Evolutionary conservation across 2,888 invertebrate genomes (phyloP).

Genomic region (Lathronympha strigana): DNA sequence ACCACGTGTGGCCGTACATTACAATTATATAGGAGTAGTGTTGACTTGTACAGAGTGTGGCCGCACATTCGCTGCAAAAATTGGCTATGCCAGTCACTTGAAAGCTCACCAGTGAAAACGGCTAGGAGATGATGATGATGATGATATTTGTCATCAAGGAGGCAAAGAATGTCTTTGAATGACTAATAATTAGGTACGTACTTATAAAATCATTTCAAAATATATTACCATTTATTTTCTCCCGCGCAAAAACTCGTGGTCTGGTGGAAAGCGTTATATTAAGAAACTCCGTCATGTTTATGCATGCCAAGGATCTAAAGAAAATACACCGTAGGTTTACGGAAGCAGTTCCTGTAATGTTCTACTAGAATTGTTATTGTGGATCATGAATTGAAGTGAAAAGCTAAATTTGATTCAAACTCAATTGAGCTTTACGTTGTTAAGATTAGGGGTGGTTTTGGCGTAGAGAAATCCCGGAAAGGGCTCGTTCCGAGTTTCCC

Average conservation of each 20-base stretch:
- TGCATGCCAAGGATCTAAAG: neutral
- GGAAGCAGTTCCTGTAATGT: constrained; percentile 33
- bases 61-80: no score
- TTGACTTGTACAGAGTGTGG: no score
- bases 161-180: no score
- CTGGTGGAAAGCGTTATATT: neutral
- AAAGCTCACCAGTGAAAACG: no score
- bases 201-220: neutral
- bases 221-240: no score
- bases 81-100: no score
- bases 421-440: neutral
- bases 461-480: constrained; percentile 27
- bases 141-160: no score
- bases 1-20: no score
- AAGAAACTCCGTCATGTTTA: constrained; percentile 6
- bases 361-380: constrained; percentile 35
- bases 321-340: constrained; percentile 16
- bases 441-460: constrained; percentile 8
- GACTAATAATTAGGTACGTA: no score
- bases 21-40: no score
- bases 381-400: constrained; percentile 41
- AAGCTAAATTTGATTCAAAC: constrained; percentile 8
- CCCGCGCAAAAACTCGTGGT: no score
- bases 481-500: constrained; percentile 34
- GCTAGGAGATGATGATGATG: no score